A percentile compares a stretch with the other conserved stretches of the same genome.
Evolutionary conservation across 2,113 vertebrate genomes (phyloP).

Genomic region (Syrmaticus mikado): DNA sequence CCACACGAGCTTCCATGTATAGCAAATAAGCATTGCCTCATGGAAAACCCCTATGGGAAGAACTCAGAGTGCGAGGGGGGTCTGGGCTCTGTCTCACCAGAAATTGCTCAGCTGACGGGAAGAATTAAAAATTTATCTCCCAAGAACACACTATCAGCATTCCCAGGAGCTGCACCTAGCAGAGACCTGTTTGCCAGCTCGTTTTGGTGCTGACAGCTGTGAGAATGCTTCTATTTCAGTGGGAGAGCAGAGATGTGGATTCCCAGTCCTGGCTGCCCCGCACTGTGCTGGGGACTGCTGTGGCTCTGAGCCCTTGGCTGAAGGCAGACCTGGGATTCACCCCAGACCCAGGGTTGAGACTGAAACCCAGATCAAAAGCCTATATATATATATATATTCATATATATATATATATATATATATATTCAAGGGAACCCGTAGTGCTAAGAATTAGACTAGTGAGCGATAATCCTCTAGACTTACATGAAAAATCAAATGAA

Average conservation of each 20-base stretch:
- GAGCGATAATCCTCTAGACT: neutral
- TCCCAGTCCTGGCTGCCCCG: fast-evolving
- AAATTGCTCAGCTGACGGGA: neutral
- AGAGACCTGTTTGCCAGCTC: neutral
- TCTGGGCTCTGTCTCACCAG: slow-evolving; percentile 10
- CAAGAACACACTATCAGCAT: neutral
- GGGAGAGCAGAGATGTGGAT: neutral
- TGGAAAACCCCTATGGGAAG: neutral
- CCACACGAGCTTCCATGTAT: neutral
- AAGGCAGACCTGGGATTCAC: neutral
- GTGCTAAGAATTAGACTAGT: neutral
- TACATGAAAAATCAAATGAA: neutral
- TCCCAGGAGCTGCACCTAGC: slow-evolving; percentile 34
- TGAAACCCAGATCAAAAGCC: slow-evolving; percentile 21
- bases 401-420: too few species aligned
- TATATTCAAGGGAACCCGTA: neutral
- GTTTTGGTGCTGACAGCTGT: neutral
- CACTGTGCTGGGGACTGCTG: neutral
- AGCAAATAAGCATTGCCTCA: neutral
- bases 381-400: too few species aligned
- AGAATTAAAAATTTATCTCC: slow-evolving; percentile 36
- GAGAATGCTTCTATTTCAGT: neutral
- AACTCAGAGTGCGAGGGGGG: neutral
- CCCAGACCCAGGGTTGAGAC: neutral
- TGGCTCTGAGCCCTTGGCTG: too few species aligned